Percentiles rank a stretch among this genome's conserved stretches.
Evolutionary conservation across 2,797 vertebrate species (phyloP).

Genomic region (Sebastes ruberrimus): DNA sequence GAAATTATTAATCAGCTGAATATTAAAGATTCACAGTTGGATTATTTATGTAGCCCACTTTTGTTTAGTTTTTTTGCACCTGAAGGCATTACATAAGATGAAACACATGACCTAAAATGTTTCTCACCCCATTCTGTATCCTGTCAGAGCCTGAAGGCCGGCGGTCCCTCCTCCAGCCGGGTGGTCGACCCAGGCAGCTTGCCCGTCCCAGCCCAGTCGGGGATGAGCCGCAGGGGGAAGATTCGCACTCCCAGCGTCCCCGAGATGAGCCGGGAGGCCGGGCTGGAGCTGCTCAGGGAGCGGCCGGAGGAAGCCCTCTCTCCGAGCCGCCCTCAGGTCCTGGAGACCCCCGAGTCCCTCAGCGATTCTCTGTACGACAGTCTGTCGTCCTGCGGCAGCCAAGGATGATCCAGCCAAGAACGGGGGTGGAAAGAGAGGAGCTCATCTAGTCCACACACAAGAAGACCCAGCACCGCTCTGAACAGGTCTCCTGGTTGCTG

Average conservation of each 20-base stretch:
- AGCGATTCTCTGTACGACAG: slow-evolving; percentile 97
- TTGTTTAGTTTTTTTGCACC: slow-evolving; percentile 8
- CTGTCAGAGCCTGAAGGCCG: slow-evolving; percentile 71
- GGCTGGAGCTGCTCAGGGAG: slow-evolving; percentile 86
- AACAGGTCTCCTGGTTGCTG: neutral
- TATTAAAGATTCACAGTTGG: slow-evolving; percentile 62
- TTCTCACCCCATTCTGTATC: neutral
- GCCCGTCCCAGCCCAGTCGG: slow-evolving; percentile 74
- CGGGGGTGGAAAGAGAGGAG: neutral
- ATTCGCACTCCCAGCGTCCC: slow-evolving; percentile 86
- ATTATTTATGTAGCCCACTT: slow-evolving; percentile 35
- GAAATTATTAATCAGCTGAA: slow-evolving; percentile 66
- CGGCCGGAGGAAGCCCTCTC: slow-evolving; percentile 83
- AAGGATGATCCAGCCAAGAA: slow-evolving; percentile 83
- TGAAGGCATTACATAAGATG: slow-evolving; percentile 47
- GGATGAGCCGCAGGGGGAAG: slow-evolving; percentile 81
- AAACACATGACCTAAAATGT: slow-evolving; percentile 14
- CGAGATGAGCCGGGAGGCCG: slow-evolving; percentile 89
- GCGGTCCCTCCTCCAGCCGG: slow-evolving; percentile 70
- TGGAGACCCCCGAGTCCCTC: slow-evolving; percentile 93
- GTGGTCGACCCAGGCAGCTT: slow-evolving; percentile 74
- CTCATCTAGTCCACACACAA: neutral
- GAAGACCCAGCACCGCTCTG: neutral
- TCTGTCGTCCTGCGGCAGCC: slow-evolving; percentile 95
- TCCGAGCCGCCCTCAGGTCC: slow-evolving; percentile 84